These are phyloP conservation scores for Phaetusa simplex DNA, from an alignment of 2,113 vertebrate species.

Conservation along the genomic window DNA sequence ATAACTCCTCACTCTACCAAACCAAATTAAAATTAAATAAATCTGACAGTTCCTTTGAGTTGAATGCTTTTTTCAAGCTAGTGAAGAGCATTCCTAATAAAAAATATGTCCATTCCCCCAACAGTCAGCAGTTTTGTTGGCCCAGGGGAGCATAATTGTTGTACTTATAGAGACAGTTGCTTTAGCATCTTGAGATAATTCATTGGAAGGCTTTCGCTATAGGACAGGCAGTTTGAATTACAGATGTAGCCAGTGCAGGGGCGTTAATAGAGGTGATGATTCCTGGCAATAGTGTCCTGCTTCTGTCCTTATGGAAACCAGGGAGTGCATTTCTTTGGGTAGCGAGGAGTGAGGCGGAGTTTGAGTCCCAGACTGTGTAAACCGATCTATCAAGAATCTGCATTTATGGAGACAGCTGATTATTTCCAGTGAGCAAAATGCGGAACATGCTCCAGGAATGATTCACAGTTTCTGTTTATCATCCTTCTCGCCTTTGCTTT, in stretches of 20 bases:
- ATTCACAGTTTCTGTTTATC: neutral
- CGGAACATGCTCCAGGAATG: neutral
- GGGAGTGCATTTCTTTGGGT: neutral
- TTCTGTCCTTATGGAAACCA: neutral
- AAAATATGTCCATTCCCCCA: neutral
- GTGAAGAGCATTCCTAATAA: neutral
- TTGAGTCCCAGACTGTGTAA: fast-evolving
- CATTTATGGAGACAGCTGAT: neutral
- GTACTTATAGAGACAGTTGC: neutral
- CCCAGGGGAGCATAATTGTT: neutral
- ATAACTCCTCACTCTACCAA: neutral
- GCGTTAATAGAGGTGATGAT: neutral
- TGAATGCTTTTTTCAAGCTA: neutral
- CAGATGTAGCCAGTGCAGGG: neutral
- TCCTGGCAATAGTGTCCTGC: neutral
- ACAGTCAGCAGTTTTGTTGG: neutral
- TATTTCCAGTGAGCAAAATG: neutral
- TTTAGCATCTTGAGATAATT: neutral
- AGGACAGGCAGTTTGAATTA: neutral
- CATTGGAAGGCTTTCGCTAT: neutral
- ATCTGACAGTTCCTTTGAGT: neutral
- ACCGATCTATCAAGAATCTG: neutral
- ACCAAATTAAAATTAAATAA: neutral
- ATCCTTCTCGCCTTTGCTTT: neutral
- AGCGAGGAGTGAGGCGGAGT: neutral